These are phyloP conservation scores for Lithobates sylvaticus DNA, from an alignment of 2,797 vertebrate genomes.

Conservation along the genomic window DNA sequence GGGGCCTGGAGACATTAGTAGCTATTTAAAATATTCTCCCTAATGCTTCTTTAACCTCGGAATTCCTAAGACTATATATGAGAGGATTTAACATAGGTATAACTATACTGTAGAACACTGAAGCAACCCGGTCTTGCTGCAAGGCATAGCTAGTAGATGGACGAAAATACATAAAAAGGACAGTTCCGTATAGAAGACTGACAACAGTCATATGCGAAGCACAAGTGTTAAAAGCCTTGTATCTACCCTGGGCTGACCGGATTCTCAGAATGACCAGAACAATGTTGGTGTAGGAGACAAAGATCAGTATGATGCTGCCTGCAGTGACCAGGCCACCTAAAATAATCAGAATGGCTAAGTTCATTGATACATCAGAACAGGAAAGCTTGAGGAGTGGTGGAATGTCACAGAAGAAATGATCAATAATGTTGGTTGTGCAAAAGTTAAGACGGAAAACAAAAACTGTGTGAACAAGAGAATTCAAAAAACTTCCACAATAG, in stretches of 20 bases:
- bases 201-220: slow-evolving; percentile 23
- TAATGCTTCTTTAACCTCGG: neutral
- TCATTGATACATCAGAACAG: slow-evolving; percentile 64
- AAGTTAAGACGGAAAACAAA: slow-evolving; percentile 53
- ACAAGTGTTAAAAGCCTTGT: slow-evolving; percentile 32
- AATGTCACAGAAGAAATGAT: slow-evolving; percentile 67
- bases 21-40: neutral
- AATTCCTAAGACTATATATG: neutral
- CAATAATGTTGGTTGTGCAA: slow-evolving; percentile 65
- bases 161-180: neutral
- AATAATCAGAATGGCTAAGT: slow-evolving; percentile 61
- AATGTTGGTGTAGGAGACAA: slow-evolving; percentile 19
- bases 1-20: too few relatives aligned
- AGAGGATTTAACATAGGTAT: neutral
- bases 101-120: neutral
- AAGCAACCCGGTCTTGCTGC: neutral
- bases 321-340: slow-evolving; percentile 60
- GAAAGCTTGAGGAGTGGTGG: slow-evolving; percentile 65
- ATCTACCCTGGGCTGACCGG: neutral
- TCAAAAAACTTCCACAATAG: slow-evolving; percentile 29
- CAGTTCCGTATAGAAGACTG: slow-evolving; percentile 7
- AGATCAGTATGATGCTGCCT: neutral
- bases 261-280: slow-evolving; percentile 5
- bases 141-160: neutral
- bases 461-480: slow-evolving; percentile 5